Conservation (phyloP, 2,888 invertebrate genomes). For the Apoderus coryli region DNA sequence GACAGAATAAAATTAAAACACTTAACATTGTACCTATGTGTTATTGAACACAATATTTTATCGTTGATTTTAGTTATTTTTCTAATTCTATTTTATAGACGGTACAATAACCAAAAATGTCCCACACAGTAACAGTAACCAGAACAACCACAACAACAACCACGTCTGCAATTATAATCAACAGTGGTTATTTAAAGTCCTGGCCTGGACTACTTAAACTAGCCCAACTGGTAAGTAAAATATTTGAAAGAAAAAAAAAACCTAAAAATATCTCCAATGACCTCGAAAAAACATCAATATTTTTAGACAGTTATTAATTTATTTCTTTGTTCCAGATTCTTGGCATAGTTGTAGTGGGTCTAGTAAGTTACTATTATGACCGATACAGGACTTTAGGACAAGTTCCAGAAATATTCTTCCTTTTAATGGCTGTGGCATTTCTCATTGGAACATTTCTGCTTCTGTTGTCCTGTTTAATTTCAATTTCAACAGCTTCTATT, state of each 20-base stretch:
- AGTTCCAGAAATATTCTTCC: conserved; percentile 51
- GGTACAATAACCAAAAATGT: too few species aligned
- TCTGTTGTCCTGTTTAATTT: conserved; percentile 57
- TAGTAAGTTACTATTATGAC: conserved; percentile 41
- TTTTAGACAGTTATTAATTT: neutral
- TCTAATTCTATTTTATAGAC: too few species aligned
- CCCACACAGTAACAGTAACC: conserved; percentile 77
- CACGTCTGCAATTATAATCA: conserved; percentile 62
- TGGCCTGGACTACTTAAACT: conserved; percentile 68
- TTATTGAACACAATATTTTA: too few species aligned
- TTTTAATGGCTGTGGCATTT: conserved; percentile 61
- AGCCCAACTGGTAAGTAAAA: conserved; percentile 59
- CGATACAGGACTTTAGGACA: conserved; percentile 21
- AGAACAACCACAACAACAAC: conserved; percentile 66
- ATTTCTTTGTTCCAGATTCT: conserved; percentile 44
- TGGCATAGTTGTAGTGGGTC: conserved; percentile 58
- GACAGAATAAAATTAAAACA: too few species aligned
- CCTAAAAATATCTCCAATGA: too few species aligned
- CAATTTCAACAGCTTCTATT: conserved; percentile 68
- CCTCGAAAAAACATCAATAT: too few species aligned
- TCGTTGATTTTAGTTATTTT: too few species aligned
- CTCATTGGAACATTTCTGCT: conserved; percentile 67
- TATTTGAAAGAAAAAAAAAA: too few species aligned
- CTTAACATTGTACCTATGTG: too few species aligned
- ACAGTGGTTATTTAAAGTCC: conserved; percentile 67